Evolutionary conservation across 2,888 invertebrate species (phyloP), one percentile per base, ranked within the genome.

Genomic region (Philonicus albiceps): DNA sequence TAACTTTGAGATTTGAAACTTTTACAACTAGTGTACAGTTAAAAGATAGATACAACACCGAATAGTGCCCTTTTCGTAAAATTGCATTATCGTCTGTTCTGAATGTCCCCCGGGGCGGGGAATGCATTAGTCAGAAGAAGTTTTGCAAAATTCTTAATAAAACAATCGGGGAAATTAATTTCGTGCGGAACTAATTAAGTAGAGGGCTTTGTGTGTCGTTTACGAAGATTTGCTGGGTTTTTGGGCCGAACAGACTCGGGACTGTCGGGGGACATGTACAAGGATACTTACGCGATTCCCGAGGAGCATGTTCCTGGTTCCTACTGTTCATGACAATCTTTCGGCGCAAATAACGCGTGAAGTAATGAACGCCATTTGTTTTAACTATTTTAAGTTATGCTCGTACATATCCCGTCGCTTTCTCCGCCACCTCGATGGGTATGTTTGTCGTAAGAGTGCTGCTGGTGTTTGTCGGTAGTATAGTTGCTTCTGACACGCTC

Each of bases 291-390:
- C 64, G 22, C 64, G 13, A 64, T 19, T 22, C 64, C n/a, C 74
- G 31, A 30, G 31, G 31, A 80, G 30, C 43, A 53, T 80, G 80
- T 49, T 80, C 64, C 64, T 83, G 64, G 16, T 72, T 72, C 34
- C 83, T 83, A 72, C 83, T 83, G 64, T 83, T 83, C 83, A 83
- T 83, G 83, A 83, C 83, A 83, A 83, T 83, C 83, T 72, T 72
- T 83, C 72, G 83, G 83, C 64, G 83, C 83, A 83, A 83, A 83
- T 83, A 83, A 37, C 83, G 83, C 83, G 83, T 83, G 83, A 83
- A 83, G 83, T 83, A 83, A 83, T 83, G 83, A 83, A 83, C 72
- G 72, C 40, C 83, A 83, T 83, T 83, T 83, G 83, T 83, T 83
- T 83, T 83, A 83, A 83, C 83, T 83, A 83, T 83, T 83, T 83